phyloP scores from a whole-genome alignment of 2,888 invertebrate genomes.

The Plebejus anna region DNA sequence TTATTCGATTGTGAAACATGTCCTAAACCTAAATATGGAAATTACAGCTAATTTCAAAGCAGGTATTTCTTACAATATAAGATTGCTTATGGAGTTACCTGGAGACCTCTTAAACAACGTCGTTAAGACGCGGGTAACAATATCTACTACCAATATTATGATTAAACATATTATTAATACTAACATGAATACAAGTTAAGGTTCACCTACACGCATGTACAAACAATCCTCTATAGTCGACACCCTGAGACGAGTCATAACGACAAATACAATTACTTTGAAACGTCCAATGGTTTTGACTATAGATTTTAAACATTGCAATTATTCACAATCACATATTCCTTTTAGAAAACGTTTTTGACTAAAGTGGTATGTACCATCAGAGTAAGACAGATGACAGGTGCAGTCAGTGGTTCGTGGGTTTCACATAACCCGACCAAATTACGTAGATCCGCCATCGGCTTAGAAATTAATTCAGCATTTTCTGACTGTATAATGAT shows the following conservation, averaged over 20 bases:
- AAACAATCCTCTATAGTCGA: not conserved
- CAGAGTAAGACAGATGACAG: not conserved
- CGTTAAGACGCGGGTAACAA: not conserved
- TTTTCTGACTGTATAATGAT: not conserved
- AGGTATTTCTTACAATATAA: not conserved
- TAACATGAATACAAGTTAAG: conserved; percentile 25
- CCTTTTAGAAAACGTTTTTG: not conserved
- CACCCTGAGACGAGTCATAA: not conserved
- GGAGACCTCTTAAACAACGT: not conserved
- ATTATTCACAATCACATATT: conserved; percentile 2
- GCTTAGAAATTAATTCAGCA: not conserved
- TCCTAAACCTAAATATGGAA: not conserved
- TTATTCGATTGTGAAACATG: no score
- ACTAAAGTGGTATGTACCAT: not conserved
- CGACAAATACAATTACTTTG: not conserved
- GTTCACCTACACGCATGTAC: not conserved
- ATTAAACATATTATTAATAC: conserved; percentile 28
- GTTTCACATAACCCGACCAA: not conserved
- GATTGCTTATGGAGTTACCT: not conserved
- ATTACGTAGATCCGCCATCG: not conserved
- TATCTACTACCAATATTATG: conserved; percentile 15
- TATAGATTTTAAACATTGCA: not conserved
- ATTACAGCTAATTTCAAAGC: not conserved
- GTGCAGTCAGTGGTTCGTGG: not conserved
- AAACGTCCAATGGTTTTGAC: not conserved